These are phyloP conservation scores for Brachypterus glaber DNA, from an alignment of 2,888 invertebrate genomes.

Conservation along the genomic window DNA sequence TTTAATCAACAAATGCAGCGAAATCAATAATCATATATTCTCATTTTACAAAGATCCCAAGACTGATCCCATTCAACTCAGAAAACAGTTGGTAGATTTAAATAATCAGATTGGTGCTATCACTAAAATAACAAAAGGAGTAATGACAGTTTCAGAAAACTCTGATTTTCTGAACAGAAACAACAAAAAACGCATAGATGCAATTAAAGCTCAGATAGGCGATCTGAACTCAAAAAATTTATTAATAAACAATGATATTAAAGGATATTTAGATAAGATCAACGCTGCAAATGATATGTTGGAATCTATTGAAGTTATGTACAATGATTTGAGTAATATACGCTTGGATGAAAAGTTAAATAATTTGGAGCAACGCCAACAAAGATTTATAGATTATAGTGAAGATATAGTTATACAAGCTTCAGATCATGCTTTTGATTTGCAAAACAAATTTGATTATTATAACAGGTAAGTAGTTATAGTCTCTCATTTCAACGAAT, in stretches of 20 bases:
- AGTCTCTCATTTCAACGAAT: constrained; percentile 1
- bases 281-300: constrained; percentile 22
- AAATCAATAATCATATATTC: constrained; percentile 34
- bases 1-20: constrained; percentile 34
- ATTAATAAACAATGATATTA: constrained; percentile 18
- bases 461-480: constrained; percentile 26
- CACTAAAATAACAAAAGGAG: constrained; percentile 20
- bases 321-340: constrained; percentile 20
- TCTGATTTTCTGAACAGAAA: constrained; percentile 24
- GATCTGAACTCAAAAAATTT: constrained; percentile 22
- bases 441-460: constrained; percentile 42
- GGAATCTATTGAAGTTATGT: constrained; percentile 22
- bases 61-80: constrained; percentile 18
- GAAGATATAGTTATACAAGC: constrained; percentile 39
- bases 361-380: constrained; percentile 36
- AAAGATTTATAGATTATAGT: constrained; percentile 24
- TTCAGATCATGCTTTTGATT: constrained; percentile 43
- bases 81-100: constrained; percentile 25
- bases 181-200: constrained; percentile 20
- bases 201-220: constrained; percentile 22
- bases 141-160: constrained; percentile 19
- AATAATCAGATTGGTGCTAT: constrained; percentile 23
- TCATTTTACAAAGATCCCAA: constrained; percentile 24
- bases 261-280: constrained; percentile 19
- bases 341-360: constrained; percentile 28